Base-by-base conservation (phyloP, 2,888 invertebrate species). In the Ctenicera cuprea region DNA sequence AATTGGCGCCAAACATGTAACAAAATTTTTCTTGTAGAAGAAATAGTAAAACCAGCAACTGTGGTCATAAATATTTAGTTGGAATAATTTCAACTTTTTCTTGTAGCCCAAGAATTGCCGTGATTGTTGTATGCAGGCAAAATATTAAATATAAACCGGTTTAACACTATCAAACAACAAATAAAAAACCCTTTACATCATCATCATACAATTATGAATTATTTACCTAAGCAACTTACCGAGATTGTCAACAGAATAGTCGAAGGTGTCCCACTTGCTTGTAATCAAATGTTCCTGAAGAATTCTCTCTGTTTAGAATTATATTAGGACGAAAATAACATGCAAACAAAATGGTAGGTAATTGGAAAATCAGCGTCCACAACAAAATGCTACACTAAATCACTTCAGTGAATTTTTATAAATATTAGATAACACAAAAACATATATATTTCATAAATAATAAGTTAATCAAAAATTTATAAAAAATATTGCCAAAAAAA, bases 261-360 rank as follows among this genome's bases (percentile, higher is more conserved):
- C 96, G 89, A 94, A 90, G 88, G 89, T 91, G 90, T 97, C 97
- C 97, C 97, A 97, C 89, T 95, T 95, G 90, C 92, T 91, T 88
- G 89, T 85, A 88, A 85, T 84, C 86, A 83, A 82, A 80, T 84
- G 85, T 78, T 85, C 87, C 87, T 87, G 86, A 82, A 82, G 84
- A 86, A 83, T 85, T 84, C 78, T 78, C 74, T 76, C 77, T 74
- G 77, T 78, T 80, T 77, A 79, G 76, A 78, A 77, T 76, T 71
- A 68, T 68, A 76, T 76, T 76, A 73, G 52, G 71, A 70, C 70
- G 59, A 73, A 76, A 75, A 75, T 57, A 45, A 38, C 70, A 73
- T 73, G 71, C 70, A 66, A 61, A 75, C 52, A 68, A 63, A 65
- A 33, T 54, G 62, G 59, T 26, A 54, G 22, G 20, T 54, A 59